Conservation (phyloP, 2,113 vertebrate genomes). For the Oxygymnocypris stewartii region DNA sequence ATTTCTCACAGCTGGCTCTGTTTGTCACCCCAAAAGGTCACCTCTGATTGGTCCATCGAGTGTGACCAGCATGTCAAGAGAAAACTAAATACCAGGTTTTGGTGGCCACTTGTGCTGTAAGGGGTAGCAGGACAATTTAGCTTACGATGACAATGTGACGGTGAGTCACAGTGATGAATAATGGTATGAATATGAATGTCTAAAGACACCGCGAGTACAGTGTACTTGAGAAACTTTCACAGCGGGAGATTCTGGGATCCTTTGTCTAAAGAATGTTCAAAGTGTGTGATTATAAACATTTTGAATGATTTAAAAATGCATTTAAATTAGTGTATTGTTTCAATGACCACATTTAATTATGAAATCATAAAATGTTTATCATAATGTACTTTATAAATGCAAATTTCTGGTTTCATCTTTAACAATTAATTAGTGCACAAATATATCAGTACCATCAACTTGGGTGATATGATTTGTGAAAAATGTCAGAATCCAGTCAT, state of each 20-base stretch:
- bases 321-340: not conserved
- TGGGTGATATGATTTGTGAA: too few relatives aligned
- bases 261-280: not conserved
- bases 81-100: constrained; percentile 41
- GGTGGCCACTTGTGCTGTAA: not conserved
- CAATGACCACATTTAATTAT: not conserved
- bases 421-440: not conserved
- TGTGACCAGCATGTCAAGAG: constrained; percentile 35
- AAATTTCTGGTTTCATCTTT: not conserved
- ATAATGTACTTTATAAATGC: not conserved
- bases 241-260: not conserved
- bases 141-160: not conserved
- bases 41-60: constrained; percentile 47
- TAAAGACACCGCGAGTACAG: not conserved
- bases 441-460: not conserved
- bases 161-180: not conserved
- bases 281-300: not conserved
- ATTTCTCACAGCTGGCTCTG: constrained; percentile 51
- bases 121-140: constrained; percentile 16
- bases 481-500: too few relatives aligned
- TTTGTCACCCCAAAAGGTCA: constrained; percentile 52
- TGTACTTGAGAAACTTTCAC: not conserved
- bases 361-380: not conserved
- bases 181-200: not conserved
- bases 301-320: not conserved